Percentiles rank a stretch among this genome's conserved stretches.
Evolutionary conservation across 2,888 invertebrate genomes (phyloP).

Genomic region (Hyposoter dolosus): DNA sequence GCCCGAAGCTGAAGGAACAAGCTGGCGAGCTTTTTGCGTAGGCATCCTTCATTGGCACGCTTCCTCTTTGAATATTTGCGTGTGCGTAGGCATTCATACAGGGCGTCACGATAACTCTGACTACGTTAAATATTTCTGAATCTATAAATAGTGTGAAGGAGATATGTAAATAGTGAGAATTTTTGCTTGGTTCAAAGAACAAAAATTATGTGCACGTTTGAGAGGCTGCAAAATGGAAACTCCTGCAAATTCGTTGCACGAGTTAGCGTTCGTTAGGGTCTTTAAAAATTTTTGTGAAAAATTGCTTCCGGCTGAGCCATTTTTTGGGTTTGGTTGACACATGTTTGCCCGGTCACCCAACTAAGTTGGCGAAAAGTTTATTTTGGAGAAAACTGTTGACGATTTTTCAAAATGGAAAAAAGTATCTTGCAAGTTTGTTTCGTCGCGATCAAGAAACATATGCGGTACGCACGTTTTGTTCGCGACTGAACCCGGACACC

Average conservation of each 20-base stretch:
- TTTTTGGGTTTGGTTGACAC: no score
- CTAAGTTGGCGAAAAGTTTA: no score
- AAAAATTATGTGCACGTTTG: not conserved
- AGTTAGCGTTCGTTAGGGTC: no score
- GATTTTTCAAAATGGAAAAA: no score
- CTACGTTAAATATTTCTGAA: not conserved
- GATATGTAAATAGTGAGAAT: not conserved
- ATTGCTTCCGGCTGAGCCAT: no score
- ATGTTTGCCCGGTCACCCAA: no score
- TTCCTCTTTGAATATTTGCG: not conserved
- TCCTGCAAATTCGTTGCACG: not conserved
- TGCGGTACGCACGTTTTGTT: not conserved
- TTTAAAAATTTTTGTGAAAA: no score
- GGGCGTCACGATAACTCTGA: not conserved
- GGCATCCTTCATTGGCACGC: conserved; percentile 26
- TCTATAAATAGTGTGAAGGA: not conserved
- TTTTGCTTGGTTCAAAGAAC: not conserved
- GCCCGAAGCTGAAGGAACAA: conserved; percentile 37
- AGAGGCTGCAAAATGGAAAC: not conserved
- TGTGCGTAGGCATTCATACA: not conserved
- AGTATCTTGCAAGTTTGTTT: not conserved
- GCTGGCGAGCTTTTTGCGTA: conserved; percentile 33
- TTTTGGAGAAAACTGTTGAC: no score
- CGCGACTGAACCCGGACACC: not conserved
- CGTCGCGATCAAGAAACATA: no score